Evolutionary conservation across 2,797 vertebrate species (phyloP).

Genomic region (Todus mexicanus): DNA sequence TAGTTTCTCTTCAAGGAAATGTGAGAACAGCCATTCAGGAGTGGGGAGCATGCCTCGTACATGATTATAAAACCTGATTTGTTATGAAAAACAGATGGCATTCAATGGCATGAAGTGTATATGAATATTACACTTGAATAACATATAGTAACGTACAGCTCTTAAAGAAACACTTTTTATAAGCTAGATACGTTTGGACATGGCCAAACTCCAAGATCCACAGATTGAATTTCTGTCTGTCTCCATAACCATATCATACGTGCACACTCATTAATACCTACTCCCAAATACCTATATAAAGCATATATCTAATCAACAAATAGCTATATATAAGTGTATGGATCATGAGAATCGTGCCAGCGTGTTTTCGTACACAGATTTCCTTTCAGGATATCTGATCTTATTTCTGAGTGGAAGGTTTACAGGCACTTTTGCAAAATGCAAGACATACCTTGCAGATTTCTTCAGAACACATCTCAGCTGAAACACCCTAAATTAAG

Average conservation of each 20-base stretch:
- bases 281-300: neutral
- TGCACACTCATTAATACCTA: neutral
- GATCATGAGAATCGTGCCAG: neutral
- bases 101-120: neutral
- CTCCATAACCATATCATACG: neutral
- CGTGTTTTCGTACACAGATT: neutral
- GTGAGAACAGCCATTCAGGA: constrained; percentile 46
- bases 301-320: neutral
- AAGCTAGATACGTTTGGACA: neutral
- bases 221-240: neutral
- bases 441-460: neutral
- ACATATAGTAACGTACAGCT: neutral
- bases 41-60: neutral
- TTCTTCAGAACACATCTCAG: neutral
- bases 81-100: constrained; percentile 53
- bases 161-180: constrained; percentile 7
- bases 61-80: constrained; percentile 37
- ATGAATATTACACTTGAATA: neutral
- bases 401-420: neutral
- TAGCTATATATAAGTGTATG: neutral
- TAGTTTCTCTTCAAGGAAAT: constrained; percentile 11
- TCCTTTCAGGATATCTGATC: neutral
- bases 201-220: constrained; percentile 8
- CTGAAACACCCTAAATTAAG: neutral
- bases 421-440: neutral